These are phyloP conservation scores for Sesamia inferens DNA, from an alignment of 2,888 invertebrate genomes.

Conservation along the genomic window DNA sequence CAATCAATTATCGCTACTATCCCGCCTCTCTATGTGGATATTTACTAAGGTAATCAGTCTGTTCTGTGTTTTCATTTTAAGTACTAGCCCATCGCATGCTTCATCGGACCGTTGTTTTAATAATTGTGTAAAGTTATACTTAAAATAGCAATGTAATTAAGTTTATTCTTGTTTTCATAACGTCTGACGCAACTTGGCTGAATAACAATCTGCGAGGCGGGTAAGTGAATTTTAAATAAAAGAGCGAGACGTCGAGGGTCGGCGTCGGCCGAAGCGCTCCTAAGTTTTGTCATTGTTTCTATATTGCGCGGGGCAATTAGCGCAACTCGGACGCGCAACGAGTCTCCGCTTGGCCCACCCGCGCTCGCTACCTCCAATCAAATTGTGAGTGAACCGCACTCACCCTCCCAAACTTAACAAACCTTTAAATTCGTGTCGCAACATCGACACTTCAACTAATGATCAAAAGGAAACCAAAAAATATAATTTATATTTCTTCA, in stretches of 20 bases:
- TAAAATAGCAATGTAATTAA: constrained; percentile 80
- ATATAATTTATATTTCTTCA: constrained; percentile 5
- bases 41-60: constrained; percentile 76
- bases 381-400: constrained; percentile 80
- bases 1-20: constrained; percentile 85
- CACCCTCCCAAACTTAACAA: constrained; percentile 78
- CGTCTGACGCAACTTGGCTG: constrained; percentile 79
- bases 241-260: constrained; percentile 82
- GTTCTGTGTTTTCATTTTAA: constrained; percentile 66
- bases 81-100: constrained; percentile 3
- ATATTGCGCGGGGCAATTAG: constrained; percentile 89
- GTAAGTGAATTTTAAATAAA: constrained; percentile 89
- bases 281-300: constrained; percentile 89
- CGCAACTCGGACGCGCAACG: constrained; percentile 80
- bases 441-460: constrained; percentile 84
- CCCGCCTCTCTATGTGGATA: constrained; percentile 66
- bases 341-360: constrained; percentile 73
- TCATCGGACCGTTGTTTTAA: constrained; percentile 20
- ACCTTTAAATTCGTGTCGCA: constrained; percentile 73
- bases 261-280: constrained; percentile 78
- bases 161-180: constrained; percentile 83
- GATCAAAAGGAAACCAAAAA: constrained; percentile 64
- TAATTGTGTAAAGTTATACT: constrained; percentile 51
- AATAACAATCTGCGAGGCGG: constrained; percentile 86
- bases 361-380: constrained; percentile 79